A percentile compares a stretch with the other conserved stretches of the same genome.
These are phyloP conservation scores for Paedocypris sp. DNA, from an alignment of 2,113 vertebrate genomes.

Conservation along the genomic window DNA sequence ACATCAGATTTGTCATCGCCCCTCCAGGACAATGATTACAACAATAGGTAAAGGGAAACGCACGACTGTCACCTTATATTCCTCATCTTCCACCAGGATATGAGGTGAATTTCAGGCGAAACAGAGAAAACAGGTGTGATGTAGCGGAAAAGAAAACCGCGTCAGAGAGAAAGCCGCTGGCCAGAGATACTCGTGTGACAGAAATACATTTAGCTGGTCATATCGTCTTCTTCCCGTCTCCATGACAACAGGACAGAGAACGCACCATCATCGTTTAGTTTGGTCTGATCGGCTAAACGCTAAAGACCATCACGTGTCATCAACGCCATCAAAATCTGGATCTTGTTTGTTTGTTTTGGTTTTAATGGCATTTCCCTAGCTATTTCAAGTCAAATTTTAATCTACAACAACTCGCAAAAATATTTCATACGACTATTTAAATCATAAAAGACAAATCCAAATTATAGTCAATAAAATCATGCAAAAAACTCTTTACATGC, in stretches of 20 bases:
- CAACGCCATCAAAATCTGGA: background rate
- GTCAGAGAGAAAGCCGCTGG: conserved; percentile 20
- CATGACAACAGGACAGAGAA: conserved; percentile 29
- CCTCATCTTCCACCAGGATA: background rate
- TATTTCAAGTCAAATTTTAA: too few relatives aligned
- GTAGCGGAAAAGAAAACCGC: background rate
- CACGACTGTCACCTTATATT: background rate
- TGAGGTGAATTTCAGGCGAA: background rate
- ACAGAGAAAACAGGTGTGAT: background rate
- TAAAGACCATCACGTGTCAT: background rate
- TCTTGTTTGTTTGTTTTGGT: too few relatives aligned
- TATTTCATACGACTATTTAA: too few relatives aligned
- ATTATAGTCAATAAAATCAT: too few relatives aligned
- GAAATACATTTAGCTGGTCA: conserved; percentile 34
- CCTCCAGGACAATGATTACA: background rate
- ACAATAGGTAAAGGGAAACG: background rate
- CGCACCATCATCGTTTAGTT: background rate
- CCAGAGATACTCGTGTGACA: conserved; percentile 15
- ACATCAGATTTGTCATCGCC: background rate
- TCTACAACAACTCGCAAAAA: too few relatives aligned
- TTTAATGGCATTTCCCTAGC: too few relatives aligned
- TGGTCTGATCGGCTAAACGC: background rate
- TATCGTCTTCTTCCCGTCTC: conserved; percentile 28
- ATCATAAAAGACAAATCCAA: too few relatives aligned
- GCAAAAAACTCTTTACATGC: too few relatives aligned